phyloP scores from a whole-genome alignment of 2,113 vertebrate genomes.

The Sigmodon hispidus region DNA sequence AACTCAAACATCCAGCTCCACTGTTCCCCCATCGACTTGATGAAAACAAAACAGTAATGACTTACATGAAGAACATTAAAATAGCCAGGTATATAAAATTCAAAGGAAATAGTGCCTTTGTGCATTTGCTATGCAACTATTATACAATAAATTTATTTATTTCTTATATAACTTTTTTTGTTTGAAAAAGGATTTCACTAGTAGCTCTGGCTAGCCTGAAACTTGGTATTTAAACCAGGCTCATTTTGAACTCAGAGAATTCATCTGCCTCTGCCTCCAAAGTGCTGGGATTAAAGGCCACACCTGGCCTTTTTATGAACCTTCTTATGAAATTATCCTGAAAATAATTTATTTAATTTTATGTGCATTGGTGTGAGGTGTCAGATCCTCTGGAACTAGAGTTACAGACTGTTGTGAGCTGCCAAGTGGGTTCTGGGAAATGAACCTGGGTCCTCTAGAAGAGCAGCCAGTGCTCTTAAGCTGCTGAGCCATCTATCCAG shows the following conservation, averaged over 20 bases:
- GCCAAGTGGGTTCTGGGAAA: neutral
- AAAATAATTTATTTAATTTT: neutral
- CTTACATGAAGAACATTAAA: constrained; percentile 54
- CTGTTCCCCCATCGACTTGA: constrained; percentile 17
- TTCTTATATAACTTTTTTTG: neutral
- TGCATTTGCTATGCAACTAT: constrained; percentile 22
- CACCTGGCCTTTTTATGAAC: neutral
- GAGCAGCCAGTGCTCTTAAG: neutral
- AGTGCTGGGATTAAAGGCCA: neutral
- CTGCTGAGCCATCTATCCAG: neutral
- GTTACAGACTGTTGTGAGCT: neutral
- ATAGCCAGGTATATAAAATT: constrained; percentile 26
- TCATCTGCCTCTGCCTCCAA: neutral
- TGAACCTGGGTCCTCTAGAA: neutral
- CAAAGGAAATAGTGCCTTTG: constrained; percentile 15
- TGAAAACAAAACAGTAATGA: constrained; percentile 59
- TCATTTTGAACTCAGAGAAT: neutral
- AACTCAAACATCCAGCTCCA: neutral
- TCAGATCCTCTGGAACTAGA: neutral
- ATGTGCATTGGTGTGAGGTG: neutral
- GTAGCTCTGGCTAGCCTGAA: neutral
- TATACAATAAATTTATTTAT: neutral
- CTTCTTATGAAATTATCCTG: too few species aligned
- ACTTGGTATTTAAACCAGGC: neutral
- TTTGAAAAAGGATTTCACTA: neutral